Evolutionary conservation across 2,888 invertebrate genomes (phyloP).

Genomic region (Brachypterus glaber): DNA sequence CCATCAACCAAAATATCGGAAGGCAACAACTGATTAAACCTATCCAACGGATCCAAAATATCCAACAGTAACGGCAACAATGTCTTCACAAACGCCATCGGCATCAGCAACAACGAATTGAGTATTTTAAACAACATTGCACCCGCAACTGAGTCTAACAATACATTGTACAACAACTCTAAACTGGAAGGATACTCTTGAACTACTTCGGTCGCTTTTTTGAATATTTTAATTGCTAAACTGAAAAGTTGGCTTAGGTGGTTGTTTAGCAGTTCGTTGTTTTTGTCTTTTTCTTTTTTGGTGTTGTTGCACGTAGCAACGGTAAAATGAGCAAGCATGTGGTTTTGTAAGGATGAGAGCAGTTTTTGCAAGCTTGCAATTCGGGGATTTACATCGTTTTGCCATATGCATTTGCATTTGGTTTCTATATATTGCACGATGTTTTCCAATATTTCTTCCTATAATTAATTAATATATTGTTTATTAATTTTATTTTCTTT

Average conservation of each 20-base stretch:
- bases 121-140: constrained; percentile 49
- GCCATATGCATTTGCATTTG: constrained; percentile 30
- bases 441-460: constrained; percentile 34
- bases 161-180: constrained; percentile 41
- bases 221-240: constrained; percentile 32
- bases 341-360: constrained; percentile 50
- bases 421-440: constrained; percentile 29
- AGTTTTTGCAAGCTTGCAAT: constrained; percentile 44
- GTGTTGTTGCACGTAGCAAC: too few species aligned
- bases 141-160: constrained; percentile 48
- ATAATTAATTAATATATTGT: constrained; percentile 10
- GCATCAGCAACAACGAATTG: constrained; percentile 47
- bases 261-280: constrained; percentile 22
- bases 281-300: constrained; percentile 14
- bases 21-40: constrained; percentile 39
- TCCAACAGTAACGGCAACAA: constrained; percentile 36
- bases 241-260: constrained; percentile 35
- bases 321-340: constrained; percentile 47
- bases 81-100: constrained; percentile 37
- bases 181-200: constrained; percentile 34
- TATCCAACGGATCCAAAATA: constrained; percentile 38
- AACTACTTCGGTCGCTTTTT: constrained; percentile 34
- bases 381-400: constrained; percentile 29
- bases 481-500: too few species aligned
- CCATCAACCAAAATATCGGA: constrained; percentile 33